These are phyloP conservation scores for Pristionchus maxplancki DNA, from an alignment of 2,888 invertebrate species.

Conservation along the genomic window DNA sequence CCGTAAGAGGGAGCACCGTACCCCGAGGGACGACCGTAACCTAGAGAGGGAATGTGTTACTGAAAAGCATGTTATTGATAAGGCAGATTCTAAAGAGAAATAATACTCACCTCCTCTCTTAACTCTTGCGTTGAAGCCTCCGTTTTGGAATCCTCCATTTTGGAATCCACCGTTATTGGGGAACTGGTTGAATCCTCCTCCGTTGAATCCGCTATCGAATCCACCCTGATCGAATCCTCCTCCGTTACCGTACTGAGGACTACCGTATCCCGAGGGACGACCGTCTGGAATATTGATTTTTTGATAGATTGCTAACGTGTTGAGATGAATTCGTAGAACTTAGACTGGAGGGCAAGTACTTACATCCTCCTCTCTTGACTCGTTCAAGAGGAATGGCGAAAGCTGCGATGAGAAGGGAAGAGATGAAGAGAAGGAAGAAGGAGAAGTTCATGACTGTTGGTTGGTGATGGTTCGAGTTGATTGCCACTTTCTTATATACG, in stretches of 20 bases:
- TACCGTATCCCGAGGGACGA: not conserved
- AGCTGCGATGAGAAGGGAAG: conserved; percentile 4
- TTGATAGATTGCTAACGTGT: no score
- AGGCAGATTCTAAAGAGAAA: no score
- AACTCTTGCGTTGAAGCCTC: not conserved
- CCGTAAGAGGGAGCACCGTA: not conserved
- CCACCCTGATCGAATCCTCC: not conserved
- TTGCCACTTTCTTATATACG: not conserved
- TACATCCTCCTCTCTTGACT: not conserved
- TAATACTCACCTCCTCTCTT: not conserved
- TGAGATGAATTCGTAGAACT: no score
- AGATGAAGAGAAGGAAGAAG: not conserved
- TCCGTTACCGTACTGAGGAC: not conserved
- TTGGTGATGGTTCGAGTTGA: not conserved
- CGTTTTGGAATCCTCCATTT: not conserved
- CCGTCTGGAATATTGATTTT: not conserved
- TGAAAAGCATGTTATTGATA: no score
- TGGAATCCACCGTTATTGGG: not conserved
- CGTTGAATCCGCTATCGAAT: no score
- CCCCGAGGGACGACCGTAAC: not conserved
- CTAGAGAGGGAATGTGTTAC: not conserved
- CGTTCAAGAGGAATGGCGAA: not conserved
- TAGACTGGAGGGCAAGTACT: no score
- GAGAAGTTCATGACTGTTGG: not conserved
- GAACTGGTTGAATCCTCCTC: not conserved